Evolutionary conservation across 2,888 invertebrate genomes (phyloP).

Genomic region (Agrenia bidenticulata): DNA sequence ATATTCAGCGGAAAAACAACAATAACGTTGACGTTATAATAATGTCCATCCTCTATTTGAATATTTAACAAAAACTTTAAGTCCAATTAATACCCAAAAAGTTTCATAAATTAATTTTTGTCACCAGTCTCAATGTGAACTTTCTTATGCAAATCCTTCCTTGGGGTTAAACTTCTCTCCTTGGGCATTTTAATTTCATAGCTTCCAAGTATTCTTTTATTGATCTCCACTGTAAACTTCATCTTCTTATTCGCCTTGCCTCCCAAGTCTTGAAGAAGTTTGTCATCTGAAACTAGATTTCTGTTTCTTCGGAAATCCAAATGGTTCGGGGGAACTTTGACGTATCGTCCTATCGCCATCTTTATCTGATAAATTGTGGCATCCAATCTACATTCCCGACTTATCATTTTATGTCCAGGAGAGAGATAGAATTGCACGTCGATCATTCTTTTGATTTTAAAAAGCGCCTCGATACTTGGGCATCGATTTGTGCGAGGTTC

Average conservation of each 20-base stretch:
- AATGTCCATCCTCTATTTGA: slow-evolving; percentile 54
- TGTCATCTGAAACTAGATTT: slow-evolving; percentile 43
- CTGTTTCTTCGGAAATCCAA: slow-evolving; percentile 43
- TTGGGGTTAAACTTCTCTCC: slow-evolving; percentile 20
- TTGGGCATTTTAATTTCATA: slow-evolving; percentile 38
- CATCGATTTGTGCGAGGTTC: slow-evolving; percentile 38
- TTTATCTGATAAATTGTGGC: slow-evolving; percentile 43
- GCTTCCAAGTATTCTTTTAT: slow-evolving; percentile 33
- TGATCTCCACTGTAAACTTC: slow-evolving; percentile 47
- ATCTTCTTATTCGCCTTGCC: slow-evolving; percentile 36
- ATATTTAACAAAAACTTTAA: not conserved
- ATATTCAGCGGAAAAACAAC: slow-evolving; percentile 63
- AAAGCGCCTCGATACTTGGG: slow-evolving; percentile 48
- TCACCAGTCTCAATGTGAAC: not conserved
- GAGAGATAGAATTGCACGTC: slow-evolving; percentile 42
- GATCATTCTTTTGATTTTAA: slow-evolving; percentile 33
- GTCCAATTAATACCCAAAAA: no score
- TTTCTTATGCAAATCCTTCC: not conserved
- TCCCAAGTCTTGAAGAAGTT: slow-evolving; percentile 42
- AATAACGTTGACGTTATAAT: slow-evolving; percentile 62
- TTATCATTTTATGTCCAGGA: slow-evolving; percentile 42
- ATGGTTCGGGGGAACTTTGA: slow-evolving; percentile 44
- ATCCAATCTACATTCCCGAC: slow-evolving; percentile 47
- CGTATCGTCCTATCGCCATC: slow-evolving; percentile 37
- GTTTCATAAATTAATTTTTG: not conserved